Percentiles rank a stretch among this genome's conserved stretches.
Conservation (phyloP, 2,797 vertebrate species). For the Onychomys leucogaster region DNA sequence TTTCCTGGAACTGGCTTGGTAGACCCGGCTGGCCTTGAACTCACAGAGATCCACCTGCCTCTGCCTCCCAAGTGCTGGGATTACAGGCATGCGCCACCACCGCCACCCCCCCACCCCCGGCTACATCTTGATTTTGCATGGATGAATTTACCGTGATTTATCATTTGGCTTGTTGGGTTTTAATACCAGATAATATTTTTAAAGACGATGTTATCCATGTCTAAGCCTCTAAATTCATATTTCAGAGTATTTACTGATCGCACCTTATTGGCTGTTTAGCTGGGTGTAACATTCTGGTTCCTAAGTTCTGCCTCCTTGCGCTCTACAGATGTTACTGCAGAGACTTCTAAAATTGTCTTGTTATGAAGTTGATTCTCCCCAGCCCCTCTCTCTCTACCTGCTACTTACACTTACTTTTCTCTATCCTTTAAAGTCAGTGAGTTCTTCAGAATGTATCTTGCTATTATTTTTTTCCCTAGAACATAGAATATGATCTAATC, state of each 20-base stretch:
- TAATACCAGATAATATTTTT: background rate
- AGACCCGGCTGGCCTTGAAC: too few relatives aligned
- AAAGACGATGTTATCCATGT: background rate
- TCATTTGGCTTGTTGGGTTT: background rate
- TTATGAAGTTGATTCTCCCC: background rate
- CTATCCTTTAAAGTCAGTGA: slow-evolving; percentile 10
- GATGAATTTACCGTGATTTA: background rate
- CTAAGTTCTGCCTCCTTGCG: background rate
- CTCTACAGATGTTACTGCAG: background rate
- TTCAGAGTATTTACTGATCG: background rate
- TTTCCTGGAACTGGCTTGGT: too few relatives aligned
- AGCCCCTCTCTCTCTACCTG: background rate
- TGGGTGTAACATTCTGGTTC: slow-evolving; percentile 2
- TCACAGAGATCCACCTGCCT: too few relatives aligned
- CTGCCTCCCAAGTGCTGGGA: too few relatives aligned
- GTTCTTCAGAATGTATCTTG: background rate
- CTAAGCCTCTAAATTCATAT: background rate
- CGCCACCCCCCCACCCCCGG: too few relatives aligned
- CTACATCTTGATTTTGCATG: background rate
- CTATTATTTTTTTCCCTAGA: background rate
- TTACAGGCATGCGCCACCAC: too few relatives aligned
- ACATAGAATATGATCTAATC: background rate
- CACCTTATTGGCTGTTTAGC: background rate
- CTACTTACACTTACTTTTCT: background rate
- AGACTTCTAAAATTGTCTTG: slow-evolving; percentile 1